Evolutionary conservation across 2,113 vertebrate genomes (phyloP).

Genomic region (Rynchops niger): DNA sequence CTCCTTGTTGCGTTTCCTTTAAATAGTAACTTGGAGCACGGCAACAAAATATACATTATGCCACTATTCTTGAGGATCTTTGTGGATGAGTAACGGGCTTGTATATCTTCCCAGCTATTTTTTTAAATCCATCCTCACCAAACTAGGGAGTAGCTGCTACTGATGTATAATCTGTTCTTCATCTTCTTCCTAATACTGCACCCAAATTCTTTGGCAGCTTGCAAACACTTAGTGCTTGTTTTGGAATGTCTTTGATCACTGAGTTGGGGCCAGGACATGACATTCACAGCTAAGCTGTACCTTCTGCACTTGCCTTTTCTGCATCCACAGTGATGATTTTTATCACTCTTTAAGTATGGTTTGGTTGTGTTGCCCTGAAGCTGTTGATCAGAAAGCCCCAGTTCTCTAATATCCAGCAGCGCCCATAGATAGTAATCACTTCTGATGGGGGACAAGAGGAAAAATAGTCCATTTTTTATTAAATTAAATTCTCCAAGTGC

Average conservation of each 20-base stretch:
- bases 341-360: neutral
- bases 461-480: neutral
- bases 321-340: neutral
- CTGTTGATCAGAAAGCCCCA: neutral
- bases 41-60: neutral
- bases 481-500: neutral
- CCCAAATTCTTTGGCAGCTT: conserved; percentile 71
- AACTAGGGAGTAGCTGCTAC: conserved; percentile 50
- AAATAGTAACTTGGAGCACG: neutral
- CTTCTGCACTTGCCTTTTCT: conserved; percentile 22
- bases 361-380: conserved; percentile 1
- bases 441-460: neutral
- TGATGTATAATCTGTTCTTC: conserved; percentile 59
- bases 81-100: neutral
- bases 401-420: neutral
- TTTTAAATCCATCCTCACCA: neutral
- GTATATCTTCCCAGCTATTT: neutral
- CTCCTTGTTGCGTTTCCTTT: neutral
- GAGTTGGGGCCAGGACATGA: conserved; percentile 12
- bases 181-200: conserved; percentile 60
- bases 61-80: neutral
- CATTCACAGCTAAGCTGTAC: conserved; percentile 2
- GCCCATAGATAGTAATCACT: neutral
- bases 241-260: conserved; percentile 46
- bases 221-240: conserved; percentile 45